Percentiles rank a stretch among this genome's conserved stretches.
Conservation (phyloP, 2,797 vertebrate species). For the Poeciliopsis turneri region DNA sequence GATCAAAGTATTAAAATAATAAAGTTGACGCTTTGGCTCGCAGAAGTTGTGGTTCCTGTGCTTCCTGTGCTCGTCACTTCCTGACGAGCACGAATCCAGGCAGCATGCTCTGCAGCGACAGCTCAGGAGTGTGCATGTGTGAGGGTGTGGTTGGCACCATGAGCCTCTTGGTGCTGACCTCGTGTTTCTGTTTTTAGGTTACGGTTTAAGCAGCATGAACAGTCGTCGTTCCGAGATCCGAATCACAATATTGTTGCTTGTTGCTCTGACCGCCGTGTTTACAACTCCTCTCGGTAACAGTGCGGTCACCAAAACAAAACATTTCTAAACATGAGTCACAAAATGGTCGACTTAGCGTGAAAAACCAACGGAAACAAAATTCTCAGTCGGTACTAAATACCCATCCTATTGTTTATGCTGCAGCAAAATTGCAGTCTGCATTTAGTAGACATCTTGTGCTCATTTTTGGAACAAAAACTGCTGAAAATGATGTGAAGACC, state of each 20-base stretch:
- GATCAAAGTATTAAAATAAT: background rate
- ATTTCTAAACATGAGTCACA: background rate
- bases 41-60: background rate
- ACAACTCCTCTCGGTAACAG: background rate
- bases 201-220: slow-evolving; percentile 1
- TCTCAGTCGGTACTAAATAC: background rate
- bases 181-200: slow-evolving; percentile 20
- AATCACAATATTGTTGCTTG: background rate
- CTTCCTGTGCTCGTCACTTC: no score
- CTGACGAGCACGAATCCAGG: background rate
- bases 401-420: background rate
- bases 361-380: background rate
- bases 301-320: background rate
- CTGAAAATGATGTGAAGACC: background rate
- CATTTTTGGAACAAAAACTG: no score
- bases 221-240: slow-evolving; percentile 5
- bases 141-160: slow-evolving; percentile 29
- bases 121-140: slow-evolving; percentile 3
- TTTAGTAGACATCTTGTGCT: background rate
- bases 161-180: slow-evolving; percentile 1
- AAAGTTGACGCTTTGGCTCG: background rate
- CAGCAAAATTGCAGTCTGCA: background rate
- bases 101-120: background rate
- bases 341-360: background rate
- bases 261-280: background rate